Percentiles rank a stretch among this genome's conserved stretches.
Evolutionary conservation across 2,797 vertebrate genomes (phyloP).

Genomic region (Sphenopsis melanotis): DNA sequence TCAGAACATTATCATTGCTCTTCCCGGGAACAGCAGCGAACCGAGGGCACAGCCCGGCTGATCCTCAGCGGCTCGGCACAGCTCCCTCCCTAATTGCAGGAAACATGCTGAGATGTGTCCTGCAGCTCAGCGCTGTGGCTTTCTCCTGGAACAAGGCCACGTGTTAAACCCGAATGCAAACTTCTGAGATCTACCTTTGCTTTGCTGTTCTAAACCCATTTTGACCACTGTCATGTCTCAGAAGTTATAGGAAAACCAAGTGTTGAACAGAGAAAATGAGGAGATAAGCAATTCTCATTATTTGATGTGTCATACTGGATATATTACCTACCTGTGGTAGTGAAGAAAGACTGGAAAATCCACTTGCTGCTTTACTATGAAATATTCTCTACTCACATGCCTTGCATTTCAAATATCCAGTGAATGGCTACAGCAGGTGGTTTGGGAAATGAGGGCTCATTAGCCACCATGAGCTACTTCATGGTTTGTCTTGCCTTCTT

Average conservation of each 20-base stretch:
- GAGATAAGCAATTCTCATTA: neutral
- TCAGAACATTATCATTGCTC: constrained; percentile 48
- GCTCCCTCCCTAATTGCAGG: neutral
- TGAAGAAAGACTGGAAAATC: neutral
- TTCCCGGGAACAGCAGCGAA: neutral
- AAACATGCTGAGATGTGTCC: neutral
- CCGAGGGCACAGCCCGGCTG: neutral
- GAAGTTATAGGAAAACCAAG: neutral
- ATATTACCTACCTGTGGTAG: neutral
- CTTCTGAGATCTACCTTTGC: neutral
- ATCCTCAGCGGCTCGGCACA: neutral
- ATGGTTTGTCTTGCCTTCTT: neutral
- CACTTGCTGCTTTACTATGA: neutral
- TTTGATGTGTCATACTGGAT: neutral
- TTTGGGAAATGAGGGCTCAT: neutral
- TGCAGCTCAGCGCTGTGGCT: neutral
- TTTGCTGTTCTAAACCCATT: neutral
- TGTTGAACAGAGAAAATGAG: neutral
- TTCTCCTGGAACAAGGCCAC: neutral
- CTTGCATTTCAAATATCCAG: neutral
- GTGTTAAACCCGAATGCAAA: neutral
- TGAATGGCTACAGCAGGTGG: neutral
- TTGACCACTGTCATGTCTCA: neutral
- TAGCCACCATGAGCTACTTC: neutral
- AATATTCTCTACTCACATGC: neutral